phyloP scores from a whole-genome alignment of 2,888 invertebrate species.

The Notocelia uddmanniana region DNA sequence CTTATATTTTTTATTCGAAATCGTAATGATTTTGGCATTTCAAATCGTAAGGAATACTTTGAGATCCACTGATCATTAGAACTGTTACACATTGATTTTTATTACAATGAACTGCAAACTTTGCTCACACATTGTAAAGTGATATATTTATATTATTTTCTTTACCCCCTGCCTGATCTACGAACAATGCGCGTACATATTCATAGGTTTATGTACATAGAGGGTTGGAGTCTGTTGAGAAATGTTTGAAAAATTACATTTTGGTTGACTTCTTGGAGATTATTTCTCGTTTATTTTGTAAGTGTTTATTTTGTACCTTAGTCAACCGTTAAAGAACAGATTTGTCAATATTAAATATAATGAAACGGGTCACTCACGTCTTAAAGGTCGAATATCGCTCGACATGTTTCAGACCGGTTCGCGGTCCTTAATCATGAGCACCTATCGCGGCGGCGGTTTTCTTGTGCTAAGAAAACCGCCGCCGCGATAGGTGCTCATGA shows the following conservation, averaged over 20 bases:
- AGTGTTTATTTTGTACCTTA: slow-evolving; percentile 61
- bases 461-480: no score
- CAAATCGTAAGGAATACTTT: slow-evolving; percentile 54
- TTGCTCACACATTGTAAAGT: slow-evolving; percentile 75
- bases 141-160: slow-evolving; percentile 84
- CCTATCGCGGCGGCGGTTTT: no score
- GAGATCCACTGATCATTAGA: slow-evolving; percentile 60
- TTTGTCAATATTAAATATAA: slow-evolving; percentile 44
- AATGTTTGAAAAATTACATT: slow-evolving; percentile 77
- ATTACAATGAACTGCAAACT: slow-evolving; percentile 81
- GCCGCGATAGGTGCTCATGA: no score
- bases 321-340: slow-evolving; percentile 38
- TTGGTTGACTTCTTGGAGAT: slow-evolving; percentile 71
- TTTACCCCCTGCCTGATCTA: slow-evolving; percentile 67
- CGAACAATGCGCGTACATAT: slow-evolving; percentile 67
- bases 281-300: slow-evolving; percentile 58
- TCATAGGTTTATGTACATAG: slow-evolving; percentile 52
- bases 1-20: not conserved
- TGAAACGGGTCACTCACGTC: no score
- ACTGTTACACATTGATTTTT: slow-evolving; percentile 74
- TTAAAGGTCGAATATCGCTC: no score
- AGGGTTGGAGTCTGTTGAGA: slow-evolving; percentile 58
- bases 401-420: no score
- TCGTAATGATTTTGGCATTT: no score
- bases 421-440: no score